Conservation (phyloP, 1,140 invertebrate genomes). For the Drosophila fuyamai region DNA sequence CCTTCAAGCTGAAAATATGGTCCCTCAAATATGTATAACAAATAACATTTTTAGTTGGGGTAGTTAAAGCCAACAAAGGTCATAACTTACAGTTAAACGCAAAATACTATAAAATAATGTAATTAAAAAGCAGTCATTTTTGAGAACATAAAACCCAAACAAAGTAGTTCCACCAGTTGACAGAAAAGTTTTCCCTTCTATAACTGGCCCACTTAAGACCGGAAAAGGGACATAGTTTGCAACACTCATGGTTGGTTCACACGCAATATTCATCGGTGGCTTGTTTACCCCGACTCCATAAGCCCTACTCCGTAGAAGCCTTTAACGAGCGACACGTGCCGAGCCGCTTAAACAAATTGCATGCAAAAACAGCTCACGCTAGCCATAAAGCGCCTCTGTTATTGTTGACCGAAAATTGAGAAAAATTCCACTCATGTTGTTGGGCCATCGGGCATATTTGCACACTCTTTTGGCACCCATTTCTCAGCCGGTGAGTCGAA, state of each 20-base stretch:
- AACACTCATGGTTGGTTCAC: slow-evolving; percentile 15
- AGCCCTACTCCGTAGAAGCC: slow-evolving; percentile 16
- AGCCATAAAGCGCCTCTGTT: slow-evolving; percentile 32
- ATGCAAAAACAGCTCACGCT: slow-evolving; percentile 45
- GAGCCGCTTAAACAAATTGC: slow-evolving; percentile 24
- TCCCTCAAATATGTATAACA: not conserved
- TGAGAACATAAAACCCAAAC: not conserved
- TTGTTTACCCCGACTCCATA: not conserved
- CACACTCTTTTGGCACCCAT: slow-evolving; percentile 55
- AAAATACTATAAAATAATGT: no score
- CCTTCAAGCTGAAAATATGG: not conserved
- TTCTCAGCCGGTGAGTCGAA: not conserved
- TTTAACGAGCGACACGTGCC: slow-evolving; percentile 52
- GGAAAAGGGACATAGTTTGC: slow-evolving; percentile 13
- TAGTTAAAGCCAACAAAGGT: no score
- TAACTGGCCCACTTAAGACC: slow-evolving; percentile 15
- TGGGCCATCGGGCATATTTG: slow-evolving; percentile 56
- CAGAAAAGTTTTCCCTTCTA: not conserved
- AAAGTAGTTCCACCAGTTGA: not conserved
- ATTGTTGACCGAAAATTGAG: slow-evolving; percentile 36
- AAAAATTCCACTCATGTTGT: slow-evolving; percentile 49
- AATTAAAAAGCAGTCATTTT: no score
- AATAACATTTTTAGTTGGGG: no score
- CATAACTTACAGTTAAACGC: no score
- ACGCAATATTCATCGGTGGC: slow-evolving; percentile 31